These are phyloP conservation scores for Diarsia brunnea DNA, from an alignment of 2,888 invertebrate genomes.

Conservation along the genomic window DNA sequence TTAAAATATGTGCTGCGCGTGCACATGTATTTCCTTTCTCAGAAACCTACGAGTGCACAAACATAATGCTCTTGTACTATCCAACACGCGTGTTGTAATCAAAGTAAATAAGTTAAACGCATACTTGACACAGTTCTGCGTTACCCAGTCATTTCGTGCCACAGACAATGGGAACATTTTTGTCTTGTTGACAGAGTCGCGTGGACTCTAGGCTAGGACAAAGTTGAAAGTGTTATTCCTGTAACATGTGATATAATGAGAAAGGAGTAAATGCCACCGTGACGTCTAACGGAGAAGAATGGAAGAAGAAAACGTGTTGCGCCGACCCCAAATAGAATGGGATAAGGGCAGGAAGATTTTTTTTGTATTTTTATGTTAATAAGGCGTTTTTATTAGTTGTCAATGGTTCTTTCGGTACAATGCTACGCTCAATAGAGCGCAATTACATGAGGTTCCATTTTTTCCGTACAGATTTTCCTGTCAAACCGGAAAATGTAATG, in stretches of 20 bases:
- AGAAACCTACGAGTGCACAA: conserved; percentile 43
- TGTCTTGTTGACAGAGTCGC: background rate
- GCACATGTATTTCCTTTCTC: conserved; percentile 31
- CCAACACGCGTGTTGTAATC: conserved; percentile 44
- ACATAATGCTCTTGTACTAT: conserved; percentile 42
- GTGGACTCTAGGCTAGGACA: background rate
- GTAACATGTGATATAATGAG: too few relatives aligned
- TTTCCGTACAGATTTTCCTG: background rate
- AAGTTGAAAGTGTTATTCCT: background rate
- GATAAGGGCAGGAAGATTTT: too few relatives aligned
- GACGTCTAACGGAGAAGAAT: too few relatives aligned
- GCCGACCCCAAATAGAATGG: too few relatives aligned
- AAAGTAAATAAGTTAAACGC: conserved; percentile 60
- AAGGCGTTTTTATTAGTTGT: background rate
- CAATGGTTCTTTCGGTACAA: background rate
- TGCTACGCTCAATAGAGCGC: background rate
- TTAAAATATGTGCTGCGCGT: background rate
- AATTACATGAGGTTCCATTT: background rate
- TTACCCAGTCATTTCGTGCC: conserved; percentile 30
- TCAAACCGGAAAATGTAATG: background rate
- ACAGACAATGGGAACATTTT: conserved; percentile 44
- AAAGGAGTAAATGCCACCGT: too few relatives aligned
- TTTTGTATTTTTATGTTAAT: too few relatives aligned
- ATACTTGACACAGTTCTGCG: conserved; percentile 66
- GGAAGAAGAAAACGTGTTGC: too few relatives aligned